Base-by-base conservation (phyloP, 2,888 invertebrate species). In the Caenorhabditis angaria region DNA sequence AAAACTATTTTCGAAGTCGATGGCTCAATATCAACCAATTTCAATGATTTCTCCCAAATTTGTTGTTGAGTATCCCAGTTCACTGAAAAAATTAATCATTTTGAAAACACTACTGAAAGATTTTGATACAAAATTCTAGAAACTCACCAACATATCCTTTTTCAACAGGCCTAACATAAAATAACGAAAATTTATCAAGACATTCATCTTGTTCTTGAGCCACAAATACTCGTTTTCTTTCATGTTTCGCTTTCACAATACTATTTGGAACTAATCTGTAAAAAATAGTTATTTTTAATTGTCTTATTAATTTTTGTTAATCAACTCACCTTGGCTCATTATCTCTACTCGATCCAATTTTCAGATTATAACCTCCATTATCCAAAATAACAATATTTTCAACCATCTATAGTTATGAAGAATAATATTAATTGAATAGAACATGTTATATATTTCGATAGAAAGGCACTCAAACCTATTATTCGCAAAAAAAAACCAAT, bases 161-260 rank as follows among this genome's bases (percentile, higher is more conserved):
- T 89, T 97, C 95, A 88, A 94, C 95, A 0, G 97, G 94, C 62
- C 97, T 89, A 62, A 96, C 92, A 88, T 94, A 99, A 88, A 93
- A 99, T 0, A 99, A 89, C 0, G 96, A 94, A 0, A 97, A 95
- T 0, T 94, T 93, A 88, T 99, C 99, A 28, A 95, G 91, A 87
- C 97, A 97, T 82, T 97, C 97, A 72, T 97, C 94, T 20, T 99
- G 93, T 90, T 99, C 97, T 84, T 93, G 92, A 0, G 93, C 97
- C 65, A 99, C 92, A 88, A 97, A 99, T 0, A 94, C 93, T 53
- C 97, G 91, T 12, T 96, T 92, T 62, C 95, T 90, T 88, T 99
- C 97, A 61, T 94, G 94, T 89, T 97, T 97, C 0, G 96, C 96
- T 90, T 99, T 99, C 91, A 95, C 94, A 29, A 99, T 94, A 86